phyloP scores from a whole-genome alignment of 2,888 invertebrate genomes.

The Halictus quadricinctus region DNA sequence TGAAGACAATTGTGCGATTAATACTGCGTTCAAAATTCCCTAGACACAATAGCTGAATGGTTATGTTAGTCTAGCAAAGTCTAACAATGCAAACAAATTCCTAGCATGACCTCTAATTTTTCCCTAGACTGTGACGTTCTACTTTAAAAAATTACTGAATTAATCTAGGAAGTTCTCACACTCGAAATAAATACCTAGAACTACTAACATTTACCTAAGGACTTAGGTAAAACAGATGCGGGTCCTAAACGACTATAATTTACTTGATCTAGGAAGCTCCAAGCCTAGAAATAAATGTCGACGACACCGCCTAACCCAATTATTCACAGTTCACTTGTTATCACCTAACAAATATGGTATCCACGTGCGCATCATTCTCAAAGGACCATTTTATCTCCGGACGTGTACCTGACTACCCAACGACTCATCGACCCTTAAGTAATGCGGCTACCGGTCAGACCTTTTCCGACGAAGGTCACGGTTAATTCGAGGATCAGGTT shows the following conservation, averaged over 20 bases:
- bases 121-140: too few species aligned
- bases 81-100: not conserved
- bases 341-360: not conserved
- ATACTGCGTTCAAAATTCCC: not conserved
- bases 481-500: slow-evolving; percentile 26
- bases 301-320: not conserved
- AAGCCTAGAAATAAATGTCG: not conserved
- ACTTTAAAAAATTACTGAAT: too few species aligned
- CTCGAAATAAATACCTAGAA: too few species aligned
- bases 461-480: slow-evolving; percentile 41
- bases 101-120: not conserved
- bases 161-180: too few species aligned
- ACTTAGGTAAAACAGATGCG: too few species aligned
- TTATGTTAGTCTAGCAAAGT: not conserved
- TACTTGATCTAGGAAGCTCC: not conserved
- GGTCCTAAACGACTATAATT: not conserved
- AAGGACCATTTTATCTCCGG: not conserved
- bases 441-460: slow-evolving; percentile 28
- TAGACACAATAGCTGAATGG: not conserved
- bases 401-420: slow-evolving; percentile 1
- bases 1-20: not conserved
- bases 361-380: not conserved
- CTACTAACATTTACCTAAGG: too few species aligned
- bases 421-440: slow-evolving; percentile 40
- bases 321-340: not conserved